A percentile compares a stretch with the other conserved stretches of the same genome.
phyloP scores from a whole-genome alignment of 2,797 vertebrate species.

The Fratercula arctica region DNA sequence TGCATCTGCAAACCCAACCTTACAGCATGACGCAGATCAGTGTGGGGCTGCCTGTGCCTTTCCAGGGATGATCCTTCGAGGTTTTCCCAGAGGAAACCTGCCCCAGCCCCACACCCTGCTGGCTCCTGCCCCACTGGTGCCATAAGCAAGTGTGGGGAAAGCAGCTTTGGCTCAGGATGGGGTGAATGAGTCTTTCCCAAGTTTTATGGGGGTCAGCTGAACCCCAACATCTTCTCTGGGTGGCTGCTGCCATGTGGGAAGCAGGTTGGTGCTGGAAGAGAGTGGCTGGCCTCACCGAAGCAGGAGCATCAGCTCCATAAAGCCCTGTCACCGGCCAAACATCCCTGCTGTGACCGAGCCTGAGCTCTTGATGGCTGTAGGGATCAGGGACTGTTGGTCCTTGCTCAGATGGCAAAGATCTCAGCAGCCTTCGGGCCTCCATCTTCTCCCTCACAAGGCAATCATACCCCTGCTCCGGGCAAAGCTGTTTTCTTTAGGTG shows the following conservation, averaged over 20 bases:
- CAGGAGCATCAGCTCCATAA: background rate
- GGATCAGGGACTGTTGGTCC: background rate
- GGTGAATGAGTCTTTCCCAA: background rate
- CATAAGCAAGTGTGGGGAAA: background rate
- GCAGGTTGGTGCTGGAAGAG: background rate
- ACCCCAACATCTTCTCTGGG: background rate
- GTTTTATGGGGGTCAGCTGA: background rate
- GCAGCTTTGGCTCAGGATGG: background rate
- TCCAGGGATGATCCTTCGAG: background rate
- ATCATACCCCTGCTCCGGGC: fast-evolving
- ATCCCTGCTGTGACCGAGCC: background rate
- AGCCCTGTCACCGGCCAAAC: background rate
- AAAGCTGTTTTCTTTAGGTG: background rate
- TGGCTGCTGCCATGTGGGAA: background rate
- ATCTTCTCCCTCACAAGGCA: background rate
- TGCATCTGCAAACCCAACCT: background rate
- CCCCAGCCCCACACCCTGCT: background rate
- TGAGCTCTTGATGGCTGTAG: background rate
- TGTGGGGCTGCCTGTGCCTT: background rate
- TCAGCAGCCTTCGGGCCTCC: background rate
- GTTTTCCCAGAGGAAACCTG: background rate
- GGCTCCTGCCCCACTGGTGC: background rate
- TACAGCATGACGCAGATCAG: background rate
- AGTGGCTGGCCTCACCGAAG: background rate
- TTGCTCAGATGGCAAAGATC: background rate